These are phyloP conservation scores for Notothenia rossii DNA, from an alignment of 2,113 vertebrate genomes.

Conservation along the genomic window DNA sequence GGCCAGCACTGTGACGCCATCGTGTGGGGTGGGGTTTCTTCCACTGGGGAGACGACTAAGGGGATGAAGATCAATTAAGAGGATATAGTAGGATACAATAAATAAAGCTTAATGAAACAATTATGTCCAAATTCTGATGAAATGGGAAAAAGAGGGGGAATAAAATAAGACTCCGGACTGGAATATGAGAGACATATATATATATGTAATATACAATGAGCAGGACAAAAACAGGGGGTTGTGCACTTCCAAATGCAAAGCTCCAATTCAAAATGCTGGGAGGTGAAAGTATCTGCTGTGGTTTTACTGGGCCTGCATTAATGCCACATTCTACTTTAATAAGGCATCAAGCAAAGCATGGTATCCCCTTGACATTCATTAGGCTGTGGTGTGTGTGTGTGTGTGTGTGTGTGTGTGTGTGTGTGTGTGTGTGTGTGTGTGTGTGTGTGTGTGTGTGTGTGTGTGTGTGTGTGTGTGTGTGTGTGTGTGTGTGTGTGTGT, in stretches of 20 bases:
- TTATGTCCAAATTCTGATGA: not conserved
- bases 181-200: not conserved
- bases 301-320: constrained; percentile 51
- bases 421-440: constrained; percentile 15
- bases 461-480: constrained; percentile 15
- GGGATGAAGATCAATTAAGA: constrained; percentile 10
- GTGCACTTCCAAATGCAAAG: constrained; percentile 40
- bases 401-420: constrained; percentile 16
- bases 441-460: constrained; percentile 17
- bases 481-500: not conserved
- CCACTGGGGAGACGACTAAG: constrained; percentile 18
- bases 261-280: constrained; percentile 22
- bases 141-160: not conserved
- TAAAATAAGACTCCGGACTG: not conserved
- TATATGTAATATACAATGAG: not conserved
- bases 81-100: constrained; percentile 2
- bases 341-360: constrained; percentile 50
- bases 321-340: constrained; percentile 55
- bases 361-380: constrained; percentile 65
- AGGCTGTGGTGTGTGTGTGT: constrained; percentile 19
- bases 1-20: not conserved
- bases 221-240: constrained; percentile 3
- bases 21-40: not conserved
- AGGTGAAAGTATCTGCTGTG: constrained; percentile 45
- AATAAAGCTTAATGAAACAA: constrained; percentile 41